phyloP scores from a whole-genome alignment of 30 jellyfish, hydroid and myxozoan genomes.

The Pelagia noctiluca region DNA sequence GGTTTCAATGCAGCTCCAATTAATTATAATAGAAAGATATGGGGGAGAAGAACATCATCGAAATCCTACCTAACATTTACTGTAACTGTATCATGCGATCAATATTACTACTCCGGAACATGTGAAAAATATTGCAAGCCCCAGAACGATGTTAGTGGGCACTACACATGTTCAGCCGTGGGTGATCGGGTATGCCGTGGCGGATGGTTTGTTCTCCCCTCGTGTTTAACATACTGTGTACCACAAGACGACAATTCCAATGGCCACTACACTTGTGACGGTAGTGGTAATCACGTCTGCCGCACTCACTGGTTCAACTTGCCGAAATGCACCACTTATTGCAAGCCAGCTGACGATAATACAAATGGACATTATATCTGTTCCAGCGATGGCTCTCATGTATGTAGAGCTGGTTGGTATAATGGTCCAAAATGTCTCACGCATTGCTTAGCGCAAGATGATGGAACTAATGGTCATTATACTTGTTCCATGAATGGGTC shows the following conservation, averaged over 20 bases:
- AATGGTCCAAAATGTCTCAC: conserved; percentile 28
- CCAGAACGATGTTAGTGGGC: conserved; percentile 38
- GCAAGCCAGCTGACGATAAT: conserved; percentile 35
- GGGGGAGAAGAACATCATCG: not conserved
- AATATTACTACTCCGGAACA: not conserved
- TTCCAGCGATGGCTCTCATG: conserved; percentile 27
- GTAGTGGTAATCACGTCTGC: conserved; percentile 43
- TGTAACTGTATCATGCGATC: conserved; percentile 1
- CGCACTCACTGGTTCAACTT: conserved; percentile 8
- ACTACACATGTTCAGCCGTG: conserved; percentile 19
- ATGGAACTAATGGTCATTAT: conserved; percentile 57
- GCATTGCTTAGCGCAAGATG: conserved; percentile 52
- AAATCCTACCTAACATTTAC: not conserved
- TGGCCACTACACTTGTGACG: conserved; percentile 51
- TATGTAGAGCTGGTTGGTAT: conserved; percentile 57
- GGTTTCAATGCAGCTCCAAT: not conserved
- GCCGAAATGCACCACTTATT: conserved; percentile 22
- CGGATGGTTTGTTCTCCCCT: conserved; percentile 16
- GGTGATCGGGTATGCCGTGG: conserved; percentile 9
- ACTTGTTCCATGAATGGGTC: conserved; percentile 60
- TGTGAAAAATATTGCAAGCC: conserved; percentile 35
- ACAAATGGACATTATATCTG: conserved; percentile 46
- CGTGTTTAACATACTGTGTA: conserved; percentile 2
- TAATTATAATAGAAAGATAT: not conserved
- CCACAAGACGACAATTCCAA: conserved; percentile 20